These are phyloP conservation scores for Phoenicopterus ruber DNA, from an alignment of 2,113 vertebrate genomes.

Conservation along the genomic window DNA sequence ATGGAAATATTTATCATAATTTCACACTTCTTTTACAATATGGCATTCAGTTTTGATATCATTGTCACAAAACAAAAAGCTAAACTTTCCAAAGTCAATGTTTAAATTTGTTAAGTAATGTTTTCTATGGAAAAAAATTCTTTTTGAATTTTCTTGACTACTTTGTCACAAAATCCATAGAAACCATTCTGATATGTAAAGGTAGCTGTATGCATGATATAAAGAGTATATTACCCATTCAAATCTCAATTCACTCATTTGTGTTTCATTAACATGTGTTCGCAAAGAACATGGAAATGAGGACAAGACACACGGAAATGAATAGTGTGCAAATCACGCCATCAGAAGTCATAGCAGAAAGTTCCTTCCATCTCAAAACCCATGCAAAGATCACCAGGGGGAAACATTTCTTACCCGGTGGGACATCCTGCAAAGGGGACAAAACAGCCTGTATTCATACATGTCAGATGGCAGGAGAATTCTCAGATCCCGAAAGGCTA, in stretches of 20 bases:
- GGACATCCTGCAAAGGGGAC: background rate
- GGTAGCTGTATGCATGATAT: background rate
- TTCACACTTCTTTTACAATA: background rate
- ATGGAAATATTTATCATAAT: background rate
- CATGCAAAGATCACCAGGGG: background rate
- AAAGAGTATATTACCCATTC: background rate
- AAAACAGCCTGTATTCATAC: background rate
- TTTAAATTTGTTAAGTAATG: background rate
- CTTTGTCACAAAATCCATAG: background rate
- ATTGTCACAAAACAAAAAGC: background rate
- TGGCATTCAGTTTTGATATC: background rate
- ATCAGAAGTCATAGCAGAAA: background rate
- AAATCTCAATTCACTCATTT: background rate
- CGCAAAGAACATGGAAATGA: conserved; percentile 21
- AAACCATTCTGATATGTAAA: background rate
- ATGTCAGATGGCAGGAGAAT: background rate
- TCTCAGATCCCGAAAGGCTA: too few species aligned
- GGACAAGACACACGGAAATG: background rate
- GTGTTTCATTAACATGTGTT: background rate
- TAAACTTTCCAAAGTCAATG: background rate
- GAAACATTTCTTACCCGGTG: background rate
- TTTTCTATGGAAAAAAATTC: background rate
- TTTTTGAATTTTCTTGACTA: background rate
- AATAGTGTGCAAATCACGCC: background rate
- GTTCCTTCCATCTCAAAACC: background rate